phyloP scores from a whole-genome alignment of 2,888 invertebrate genomes.

The Yponomeuta cagnagella region DNA sequence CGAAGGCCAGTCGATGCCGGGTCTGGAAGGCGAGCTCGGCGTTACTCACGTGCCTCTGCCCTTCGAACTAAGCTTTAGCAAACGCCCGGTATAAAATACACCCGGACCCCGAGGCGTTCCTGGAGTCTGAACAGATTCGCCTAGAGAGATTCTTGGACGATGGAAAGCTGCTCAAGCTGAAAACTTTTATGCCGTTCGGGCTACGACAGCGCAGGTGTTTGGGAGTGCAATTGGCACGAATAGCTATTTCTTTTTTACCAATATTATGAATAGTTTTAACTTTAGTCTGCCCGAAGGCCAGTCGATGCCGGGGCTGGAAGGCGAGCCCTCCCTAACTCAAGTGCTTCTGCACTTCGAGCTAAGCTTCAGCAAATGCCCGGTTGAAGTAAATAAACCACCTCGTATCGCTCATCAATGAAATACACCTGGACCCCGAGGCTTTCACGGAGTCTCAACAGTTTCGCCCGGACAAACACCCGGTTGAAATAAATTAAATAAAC shows the following conservation, averaged over 20 bases:
- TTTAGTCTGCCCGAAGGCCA: conserved; percentile 80
- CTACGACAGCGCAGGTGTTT: conserved; percentile 90
- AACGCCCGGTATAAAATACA: conserved; percentile 78
- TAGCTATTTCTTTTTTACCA: conserved; percentile 88
- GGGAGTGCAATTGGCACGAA: conserved; percentile 86
- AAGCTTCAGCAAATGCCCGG: conserved; percentile 19
- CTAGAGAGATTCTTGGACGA: conserved; percentile 84
- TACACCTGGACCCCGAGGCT: conserved; percentile 87
- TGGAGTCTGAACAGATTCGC: conserved; percentile 84
- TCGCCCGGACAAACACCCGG: conserved; percentile 68
- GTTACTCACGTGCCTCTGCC: conserved; percentile 83
- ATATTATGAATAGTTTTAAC: conserved; percentile 84
- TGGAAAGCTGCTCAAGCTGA: conserved; percentile 83
- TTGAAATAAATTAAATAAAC: background rate
- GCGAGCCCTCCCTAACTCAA: conserved; percentile 83
- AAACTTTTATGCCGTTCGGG: conserved; percentile 91
- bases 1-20: conserved; percentile 80
- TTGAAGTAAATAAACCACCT: conserved; percentile 64
- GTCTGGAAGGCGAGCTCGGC: conserved; percentile 82
- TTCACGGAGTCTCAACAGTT: conserved; percentile 88
- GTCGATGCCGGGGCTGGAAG: conserved; percentile 81
- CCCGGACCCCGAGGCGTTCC: conserved; percentile 87
- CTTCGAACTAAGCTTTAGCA: conserved; percentile 28
- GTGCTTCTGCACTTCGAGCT: conserved; percentile 73
- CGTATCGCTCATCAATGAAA: conserved; percentile 85